These are phyloP conservation scores for Clanis bilineata DNA, from an alignment of 2,888 invertebrate species.

Conservation along the genomic window DNA sequence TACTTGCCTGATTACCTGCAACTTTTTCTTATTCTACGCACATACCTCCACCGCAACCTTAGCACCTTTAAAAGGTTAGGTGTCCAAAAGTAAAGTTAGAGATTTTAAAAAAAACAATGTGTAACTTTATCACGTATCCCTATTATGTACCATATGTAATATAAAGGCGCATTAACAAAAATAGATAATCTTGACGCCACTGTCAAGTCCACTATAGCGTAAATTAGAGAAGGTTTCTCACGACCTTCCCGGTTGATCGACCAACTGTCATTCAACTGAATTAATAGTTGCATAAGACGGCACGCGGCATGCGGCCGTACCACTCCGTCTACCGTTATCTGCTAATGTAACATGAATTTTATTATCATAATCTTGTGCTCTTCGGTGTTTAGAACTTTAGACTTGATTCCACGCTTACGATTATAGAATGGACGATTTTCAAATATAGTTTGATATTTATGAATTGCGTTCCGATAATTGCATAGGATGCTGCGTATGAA, in stretches of 20 bases:
- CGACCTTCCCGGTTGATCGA: slow-evolving; percentile 47
- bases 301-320: slow-evolving; percentile 24
- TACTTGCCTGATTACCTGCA: background rate
- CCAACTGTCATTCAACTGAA: slow-evolving; percentile 32
- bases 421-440: background rate
- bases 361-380: background rate
- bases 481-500: background rate
- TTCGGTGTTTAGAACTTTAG: background rate
- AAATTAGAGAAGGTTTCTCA: slow-evolving; percentile 34
- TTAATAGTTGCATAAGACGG: slow-evolving; percentile 35
- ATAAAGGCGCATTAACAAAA: no score
- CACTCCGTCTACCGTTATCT: slow-evolving; percentile 41
- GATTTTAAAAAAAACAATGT: no score
- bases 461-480: background rate
- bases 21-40: no score
- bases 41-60: no score
- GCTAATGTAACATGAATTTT: slow-evolving; percentile 30
- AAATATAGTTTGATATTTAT: no score
- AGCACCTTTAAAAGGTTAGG: no score
- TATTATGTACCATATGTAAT: no score
- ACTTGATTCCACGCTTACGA: background rate
- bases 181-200: background rate
- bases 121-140: no score
- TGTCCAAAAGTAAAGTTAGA: no score
- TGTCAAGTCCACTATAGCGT: background rate